Percentiles rank a stretch among this genome's conserved stretches.
Conservation (phyloP, 1,140 invertebrate genomes). For the Littorina saxatilis region DNA sequence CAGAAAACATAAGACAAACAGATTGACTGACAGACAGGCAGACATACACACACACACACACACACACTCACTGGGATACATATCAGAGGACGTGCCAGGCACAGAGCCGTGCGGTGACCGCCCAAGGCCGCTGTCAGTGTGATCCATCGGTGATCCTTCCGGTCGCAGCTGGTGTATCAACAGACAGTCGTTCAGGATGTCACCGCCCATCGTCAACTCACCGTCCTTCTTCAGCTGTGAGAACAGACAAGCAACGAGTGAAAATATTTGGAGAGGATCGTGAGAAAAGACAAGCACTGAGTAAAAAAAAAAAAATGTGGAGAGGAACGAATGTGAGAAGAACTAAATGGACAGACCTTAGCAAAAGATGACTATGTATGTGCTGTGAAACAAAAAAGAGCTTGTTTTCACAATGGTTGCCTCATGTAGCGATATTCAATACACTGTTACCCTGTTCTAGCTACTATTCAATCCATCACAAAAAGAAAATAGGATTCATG, state of each 20-base stretch:
- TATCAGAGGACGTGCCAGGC: constrained; percentile 47
- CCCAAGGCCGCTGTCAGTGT: constrained; percentile 49
- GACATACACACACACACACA: background rate
- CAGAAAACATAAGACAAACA: background rate
- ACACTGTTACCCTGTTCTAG: too few species aligned
- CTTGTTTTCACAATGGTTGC: too few species aligned
- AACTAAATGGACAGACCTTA: too few species aligned
- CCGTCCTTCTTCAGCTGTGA: constrained; percentile 62
- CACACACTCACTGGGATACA: constrained; percentile 61
- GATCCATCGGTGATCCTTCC: constrained; percentile 59
- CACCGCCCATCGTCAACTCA: constrained; percentile 44
- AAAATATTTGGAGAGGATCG: background rate
- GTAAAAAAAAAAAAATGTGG: background rate
- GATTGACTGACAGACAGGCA: too few species aligned
- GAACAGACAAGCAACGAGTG: background rate
- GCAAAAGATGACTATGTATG: too few species aligned
- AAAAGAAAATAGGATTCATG: too few species aligned
- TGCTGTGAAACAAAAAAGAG: too few species aligned
- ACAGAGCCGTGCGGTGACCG: constrained; percentile 48
- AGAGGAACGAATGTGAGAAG: too few species aligned
- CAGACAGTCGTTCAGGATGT: constrained; percentile 66
- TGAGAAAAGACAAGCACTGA: background rate
- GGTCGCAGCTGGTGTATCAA: constrained; percentile 65
- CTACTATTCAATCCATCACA: too few species aligned
- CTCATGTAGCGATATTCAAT: too few species aligned